Evolutionary conservation across 1,140 invertebrate genomes (phyloP), one percentile per base, ranked within the genome.

Genomic region (Fopius arisanus): DNA sequence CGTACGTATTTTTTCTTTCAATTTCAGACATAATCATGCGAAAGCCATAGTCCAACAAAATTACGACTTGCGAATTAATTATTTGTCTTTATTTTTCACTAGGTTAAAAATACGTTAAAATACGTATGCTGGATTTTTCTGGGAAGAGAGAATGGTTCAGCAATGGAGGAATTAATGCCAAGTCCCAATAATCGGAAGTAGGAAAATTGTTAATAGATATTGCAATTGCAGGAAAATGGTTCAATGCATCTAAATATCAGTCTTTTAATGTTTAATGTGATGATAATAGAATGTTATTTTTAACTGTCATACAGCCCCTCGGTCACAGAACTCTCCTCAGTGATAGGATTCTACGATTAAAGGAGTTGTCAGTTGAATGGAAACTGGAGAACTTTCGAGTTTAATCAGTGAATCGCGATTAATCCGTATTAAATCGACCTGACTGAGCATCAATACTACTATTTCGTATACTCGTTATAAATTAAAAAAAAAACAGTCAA

Each of bases 401-500:
- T 28, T 28, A 28, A 59, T 26, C 19, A 21, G 16, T 29, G n/a
- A 63, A 6, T 65, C 65, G 28, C 67, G 16, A 59, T 37, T 67
- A 16, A 16, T 7, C 21, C 26, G 26, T 28, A 33, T 33, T 31
- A 31, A 33, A 31, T 65, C 62, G 62, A 65, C 29, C 62, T 65
- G 62, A 33, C 29, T 16, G 33, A 31, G 62, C 43, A 28, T 73
- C n/a, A 63, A 41, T 71, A 40, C 29, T 65, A 33, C 28, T 65
- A 65, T 31, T 31, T 65, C 62, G 62, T 65, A 70, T 70, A 70
- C 51, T 23, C 48, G 43, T 54, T 29, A 70, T 62, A 54, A 70
- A 51, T 23, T 19, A 43, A 43, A 69, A 51, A 33, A 51, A 69
- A 51, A 54, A 33, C n/a, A 10, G 19, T 41, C 19, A 12, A 67